Base-by-base conservation (phyloP, 2,113 vertebrate genomes). In the Haplotaxodon microlepis region DNA sequence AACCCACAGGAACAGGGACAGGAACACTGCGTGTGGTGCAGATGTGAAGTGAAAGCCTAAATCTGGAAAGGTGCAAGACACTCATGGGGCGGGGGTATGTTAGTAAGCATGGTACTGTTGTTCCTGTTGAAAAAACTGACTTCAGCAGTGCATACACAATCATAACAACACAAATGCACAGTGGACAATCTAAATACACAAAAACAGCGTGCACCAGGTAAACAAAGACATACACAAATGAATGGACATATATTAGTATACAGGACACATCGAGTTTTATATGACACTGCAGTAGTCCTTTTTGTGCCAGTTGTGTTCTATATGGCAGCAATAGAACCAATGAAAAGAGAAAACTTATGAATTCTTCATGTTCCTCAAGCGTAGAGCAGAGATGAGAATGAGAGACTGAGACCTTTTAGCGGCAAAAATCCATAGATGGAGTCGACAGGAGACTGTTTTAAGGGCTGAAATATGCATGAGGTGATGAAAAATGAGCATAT, bases 401-500 rank as follows among this genome's bases (percentile, higher is more conserved):
- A 81, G 78, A 81, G 86, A 87, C 71, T 79, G 83, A 92, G 83
- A 89, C 80, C 89, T 92, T 93, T 94, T 84, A 90, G 92, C 17
- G 8, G 57, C 73, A 81, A 85, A 91, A 86, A 66, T 56, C 82
- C 85, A 87, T 53, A 88, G 91, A 92, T 82, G 85, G 38, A 90
- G 85, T 91, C 87, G 89, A 92, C 83, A 90, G 89, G 87, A 93
- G 88, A 92, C 17, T 31, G 82, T 92, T 93, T 92, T 80, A 83
- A 56, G 88, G 63, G 19, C 87, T 95, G 89, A 95, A 95, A 96
- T 96, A 95, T 95, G 90, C 80, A 95, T 93, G 91, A 93, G 84
- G 82, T 90, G 92, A 92, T 95, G 91, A 93, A 94, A 95, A 94
- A 94, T 92, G 71, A 92, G 89, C 87, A 86, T 86, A 91, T 92